These are phyloP conservation scores for Pachyrhynchus sulphureomaculatus DNA, from an alignment of 1,140 invertebrate genomes.

Conservation along the genomic window DNA sequence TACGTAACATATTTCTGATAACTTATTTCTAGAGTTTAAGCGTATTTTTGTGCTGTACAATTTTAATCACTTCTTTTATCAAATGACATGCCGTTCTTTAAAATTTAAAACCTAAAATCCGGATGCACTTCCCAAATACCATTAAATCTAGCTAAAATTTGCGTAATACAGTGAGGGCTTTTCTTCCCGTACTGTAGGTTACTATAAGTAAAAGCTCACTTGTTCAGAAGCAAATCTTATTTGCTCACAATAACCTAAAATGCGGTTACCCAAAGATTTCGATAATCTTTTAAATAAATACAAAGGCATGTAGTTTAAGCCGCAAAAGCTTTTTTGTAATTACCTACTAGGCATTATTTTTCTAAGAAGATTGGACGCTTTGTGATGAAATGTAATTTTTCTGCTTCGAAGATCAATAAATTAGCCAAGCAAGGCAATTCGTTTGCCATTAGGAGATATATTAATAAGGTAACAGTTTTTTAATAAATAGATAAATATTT, in stretches of 20 bases:
- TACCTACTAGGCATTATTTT: slow-evolving; percentile 11
- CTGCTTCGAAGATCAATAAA: too few relatives aligned
- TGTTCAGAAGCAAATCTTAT: slow-evolving; percentile 6
- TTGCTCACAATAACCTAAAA: slow-evolving; percentile 12
- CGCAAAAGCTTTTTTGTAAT: slow-evolving; percentile 14
- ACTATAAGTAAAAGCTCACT: background rate
- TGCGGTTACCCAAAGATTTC: slow-evolving; percentile 13
- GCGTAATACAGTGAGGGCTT: background rate
- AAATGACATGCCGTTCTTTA: too few relatives aligned
- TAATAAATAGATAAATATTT: too few relatives aligned
- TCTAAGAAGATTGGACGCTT: background rate
- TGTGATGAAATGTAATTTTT: slow-evolving; percentile 3
- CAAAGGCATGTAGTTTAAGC: slow-evolving; percentile 5
- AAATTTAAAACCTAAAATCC: too few relatives aligned
- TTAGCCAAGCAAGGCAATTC: too few relatives aligned
- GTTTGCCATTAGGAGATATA: too few relatives aligned
- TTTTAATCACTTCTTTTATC: too few relatives aligned
- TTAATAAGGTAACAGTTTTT: too few relatives aligned
- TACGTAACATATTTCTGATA: too few relatives aligned
- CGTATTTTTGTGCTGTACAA: too few relatives aligned
- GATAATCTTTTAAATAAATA: slow-evolving; percentile 11
- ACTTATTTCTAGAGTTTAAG: too few relatives aligned
- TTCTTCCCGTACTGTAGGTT: background rate
- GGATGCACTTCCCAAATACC: background rate
- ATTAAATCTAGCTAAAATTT: slow-evolving; percentile 3